Evolutionary conservation across 2,888 invertebrate genomes (phyloP).

Genomic region (Acanthosoma haemorrhoidale): DNA sequence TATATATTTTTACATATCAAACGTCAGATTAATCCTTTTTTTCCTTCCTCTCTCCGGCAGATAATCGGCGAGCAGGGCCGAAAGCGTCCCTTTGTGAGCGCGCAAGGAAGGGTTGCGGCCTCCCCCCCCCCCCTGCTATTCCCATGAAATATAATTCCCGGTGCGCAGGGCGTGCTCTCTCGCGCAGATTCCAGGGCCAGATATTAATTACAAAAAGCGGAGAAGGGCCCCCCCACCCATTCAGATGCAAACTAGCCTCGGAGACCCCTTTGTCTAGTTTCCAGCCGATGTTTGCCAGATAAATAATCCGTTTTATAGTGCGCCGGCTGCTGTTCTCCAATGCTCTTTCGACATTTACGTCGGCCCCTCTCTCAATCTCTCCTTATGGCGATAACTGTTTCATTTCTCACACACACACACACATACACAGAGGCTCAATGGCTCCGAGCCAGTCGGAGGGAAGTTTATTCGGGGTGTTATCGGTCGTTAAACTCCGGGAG

Average conservation of each 20-base stretch:
- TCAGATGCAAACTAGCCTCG: conserved; percentile 8
- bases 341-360: neutral
- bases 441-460: neutral
- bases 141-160: conserved; percentile 24
- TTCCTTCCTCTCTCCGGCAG: neutral
- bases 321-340: no score
- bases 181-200: conserved; percentile 6
- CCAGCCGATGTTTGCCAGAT: conserved; percentile 6
- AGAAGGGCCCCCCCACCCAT: neutral
- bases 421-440: no score
- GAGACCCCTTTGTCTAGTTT: neutral
- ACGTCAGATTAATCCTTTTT: conserved; percentile 1
- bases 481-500: neutral
- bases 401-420: neutral
- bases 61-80: neutral
- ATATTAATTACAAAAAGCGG: conserved; percentile 24
- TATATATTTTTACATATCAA: conserved; percentile 13
- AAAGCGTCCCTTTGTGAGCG: neutral
- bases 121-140: neutral
- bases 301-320: conserved; percentile 24
- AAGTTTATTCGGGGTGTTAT: neutral
- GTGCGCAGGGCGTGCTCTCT: neutral
- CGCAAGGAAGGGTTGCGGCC: neutral
- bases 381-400: conserved; percentile 6
- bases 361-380: no score